Evolutionary conservation across 1,140 invertebrate genomes (phyloP), one percentile per base, ranked within the genome.

Genomic region (Augochlora pura): DNA sequence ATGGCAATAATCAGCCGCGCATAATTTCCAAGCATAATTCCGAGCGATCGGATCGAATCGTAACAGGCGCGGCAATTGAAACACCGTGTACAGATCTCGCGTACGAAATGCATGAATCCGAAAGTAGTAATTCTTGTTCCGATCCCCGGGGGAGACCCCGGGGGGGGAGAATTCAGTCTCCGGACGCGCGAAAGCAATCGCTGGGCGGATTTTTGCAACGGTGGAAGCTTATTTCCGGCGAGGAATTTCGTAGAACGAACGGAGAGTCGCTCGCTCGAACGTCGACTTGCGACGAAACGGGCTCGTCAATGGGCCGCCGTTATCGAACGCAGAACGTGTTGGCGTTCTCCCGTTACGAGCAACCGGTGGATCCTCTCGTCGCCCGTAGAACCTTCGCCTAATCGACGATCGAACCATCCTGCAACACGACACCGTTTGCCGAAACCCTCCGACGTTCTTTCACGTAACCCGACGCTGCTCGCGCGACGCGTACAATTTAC

Each of bases 91-190:
- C n/a, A 27, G 23, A 8, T 3, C 27, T 12, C 49, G 27, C 9
- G 14, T 27, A 49, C 38, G 39, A 32, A 10, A 54, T 52, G 46
- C 62, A 52, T n/a, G 46, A 38, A 64, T 72, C 57, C 10, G 25
- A 70, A 52, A 70, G 76, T 64, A 46, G 46, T 32, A 64, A 72
- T 78, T 59, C 60, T 64, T 71, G 59, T 77, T 32, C 46, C 32
- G 10, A 63, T 64, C 18, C 46, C 32, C 46, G 59, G 0, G 38
- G 68, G 76, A 39, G 38, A 1, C 21, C 18, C n/a, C n/a, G n/a
- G n/a, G n/a, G n/a, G 38, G 60, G 52, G 42, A 64, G 46, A 64
- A 72, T 78, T 77, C 59, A 39, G 57, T 77, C 63, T 57, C 60
- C n/a, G 54, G 60, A 57, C 14, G 46, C 60, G 68, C 38, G 27